phyloP scores from a whole-genome alignment of 2,888 invertebrate genomes.

The Altica lythri region DNA sequence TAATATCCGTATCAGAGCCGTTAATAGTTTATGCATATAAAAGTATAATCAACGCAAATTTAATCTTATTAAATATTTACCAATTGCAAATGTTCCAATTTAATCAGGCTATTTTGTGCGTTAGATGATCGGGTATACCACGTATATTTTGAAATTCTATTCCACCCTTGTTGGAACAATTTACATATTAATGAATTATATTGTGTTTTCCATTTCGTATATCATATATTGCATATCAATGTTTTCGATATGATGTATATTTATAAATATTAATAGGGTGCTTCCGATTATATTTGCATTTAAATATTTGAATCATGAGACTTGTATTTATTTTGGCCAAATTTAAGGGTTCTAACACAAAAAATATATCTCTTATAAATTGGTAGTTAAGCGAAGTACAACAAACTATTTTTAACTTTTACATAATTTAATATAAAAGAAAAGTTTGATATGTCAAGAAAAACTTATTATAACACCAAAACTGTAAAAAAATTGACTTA shows the following conservation, averaged over 20 bases:
- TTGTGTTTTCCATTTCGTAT: slow-evolving; percentile 16
- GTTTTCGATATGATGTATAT: slow-evolving; percentile 6
- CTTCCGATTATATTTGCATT: background rate
- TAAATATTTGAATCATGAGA: slow-evolving; percentile 1
- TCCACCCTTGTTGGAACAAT: slow-evolving; percentile 12
- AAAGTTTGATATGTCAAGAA: no score
- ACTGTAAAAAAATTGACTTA: no score
- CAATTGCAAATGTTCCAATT: background rate
- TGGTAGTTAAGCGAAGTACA: no score
- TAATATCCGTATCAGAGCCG: no score
- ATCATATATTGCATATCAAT: slow-evolving; percentile 20
- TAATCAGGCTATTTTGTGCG: slow-evolving; percentile 11
- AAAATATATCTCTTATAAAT: no score
- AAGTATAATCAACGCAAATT: slow-evolving; percentile 11
- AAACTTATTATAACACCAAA: no score
- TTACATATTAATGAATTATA: slow-evolving; percentile 23
- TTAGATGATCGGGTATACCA: slow-evolving; percentile 5
- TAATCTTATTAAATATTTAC: slow-evolving; percentile 6
- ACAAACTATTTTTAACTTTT: no score
- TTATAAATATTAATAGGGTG: slow-evolving; percentile 3
- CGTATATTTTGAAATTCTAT: background rate
- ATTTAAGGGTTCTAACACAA: no score
- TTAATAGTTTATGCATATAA: no score
- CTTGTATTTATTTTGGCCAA: no score
- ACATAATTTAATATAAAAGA: no score